These are phyloP conservation scores for Drosophila putrida DNA, from an alignment of 2,888 invertebrate genomes.

Conservation along the genomic window DNA sequence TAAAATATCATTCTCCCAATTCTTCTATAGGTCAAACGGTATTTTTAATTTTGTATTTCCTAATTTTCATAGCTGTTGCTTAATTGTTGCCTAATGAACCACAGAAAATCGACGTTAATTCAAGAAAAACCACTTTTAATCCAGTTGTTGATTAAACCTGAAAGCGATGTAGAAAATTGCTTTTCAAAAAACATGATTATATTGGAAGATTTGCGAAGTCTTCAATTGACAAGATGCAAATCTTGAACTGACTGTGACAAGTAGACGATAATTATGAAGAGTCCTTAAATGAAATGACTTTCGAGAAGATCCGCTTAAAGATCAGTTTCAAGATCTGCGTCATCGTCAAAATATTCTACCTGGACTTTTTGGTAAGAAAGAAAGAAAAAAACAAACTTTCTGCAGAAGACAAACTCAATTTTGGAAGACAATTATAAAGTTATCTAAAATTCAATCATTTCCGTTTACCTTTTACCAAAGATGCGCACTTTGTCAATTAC, in stretches of 20 bases:
- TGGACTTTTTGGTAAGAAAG: slow-evolving; percentile 19
- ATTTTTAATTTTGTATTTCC: slow-evolving; percentile 29
- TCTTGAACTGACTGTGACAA: neutral
- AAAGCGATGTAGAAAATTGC: slow-evolving; percentile 24
- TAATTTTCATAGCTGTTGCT: slow-evolving; percentile 43
- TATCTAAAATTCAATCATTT: slow-evolving; percentile 61
- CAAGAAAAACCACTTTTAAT: slow-evolving; percentile 48
- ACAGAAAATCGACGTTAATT: slow-evolving; percentile 27
- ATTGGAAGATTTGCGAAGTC: neutral
- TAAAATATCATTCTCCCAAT: neutral
- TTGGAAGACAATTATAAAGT: slow-evolving; percentile 51
- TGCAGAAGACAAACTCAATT: slow-evolving; percentile 13
- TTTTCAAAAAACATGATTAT: slow-evolving; percentile 4
- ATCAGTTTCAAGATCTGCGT: slow-evolving; percentile 32
- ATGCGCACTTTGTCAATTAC: slow-evolving; percentile 67
- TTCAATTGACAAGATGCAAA: slow-evolving; percentile 19
- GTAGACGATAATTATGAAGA: slow-evolving; percentile 7
- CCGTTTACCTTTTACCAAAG: slow-evolving; percentile 48
- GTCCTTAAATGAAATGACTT: slow-evolving; percentile 7
- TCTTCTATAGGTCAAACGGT: slow-evolving; percentile 42
- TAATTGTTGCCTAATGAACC: slow-evolving; percentile 49
- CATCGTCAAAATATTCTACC: slow-evolving; percentile 37
- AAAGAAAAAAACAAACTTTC: slow-evolving; percentile 4
- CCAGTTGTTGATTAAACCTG: slow-evolving; percentile 34
- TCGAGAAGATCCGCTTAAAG: slow-evolving; percentile 10